These are phyloP conservation scores for Lates japonicus DNA, from an alignment of 2,797 vertebrate genomes.

Conservation along the genomic window DNA sequence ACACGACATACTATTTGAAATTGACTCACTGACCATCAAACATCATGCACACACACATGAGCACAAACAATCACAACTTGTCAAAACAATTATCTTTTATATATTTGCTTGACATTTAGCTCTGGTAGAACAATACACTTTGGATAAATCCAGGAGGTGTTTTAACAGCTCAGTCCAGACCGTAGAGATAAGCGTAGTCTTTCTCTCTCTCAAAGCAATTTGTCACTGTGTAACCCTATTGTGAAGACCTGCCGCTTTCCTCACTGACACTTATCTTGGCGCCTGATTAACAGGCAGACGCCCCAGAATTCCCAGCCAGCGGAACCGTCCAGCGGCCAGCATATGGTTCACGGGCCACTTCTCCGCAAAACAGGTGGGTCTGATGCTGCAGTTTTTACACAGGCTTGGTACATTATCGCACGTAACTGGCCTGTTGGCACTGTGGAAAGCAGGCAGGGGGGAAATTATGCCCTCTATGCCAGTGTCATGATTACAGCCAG, in stretches of 20 bases:
- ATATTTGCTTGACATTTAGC: constrained; percentile 30
- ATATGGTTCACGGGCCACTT: too few species aligned
- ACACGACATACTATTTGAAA: constrained; percentile 43
- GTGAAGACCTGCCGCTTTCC: too few species aligned
- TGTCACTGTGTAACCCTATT: background rate
- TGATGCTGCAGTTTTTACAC: constrained; percentile 51
- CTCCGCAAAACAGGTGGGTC: constrained; percentile 92
- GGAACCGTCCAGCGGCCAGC: constrained; percentile 81
- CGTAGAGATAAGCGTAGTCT: constrained; percentile 7
- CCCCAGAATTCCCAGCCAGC: constrained; percentile 84
- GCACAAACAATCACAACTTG: constrained; percentile 16
- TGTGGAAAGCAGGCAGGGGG: constrained; percentile 13
- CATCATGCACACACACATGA: background rate
- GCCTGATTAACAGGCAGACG: constrained; percentile 85
- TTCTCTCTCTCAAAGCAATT: constrained; percentile 18
- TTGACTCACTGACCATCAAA: constrained; percentile 11
- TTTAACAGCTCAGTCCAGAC: background rate
- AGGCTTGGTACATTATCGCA: constrained; percentile 23
- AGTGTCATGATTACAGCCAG: constrained; percentile 72
- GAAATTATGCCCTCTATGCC: constrained; percentile 49
- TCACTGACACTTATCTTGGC: constrained; percentile 56
- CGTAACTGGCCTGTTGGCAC: constrained; percentile 34
- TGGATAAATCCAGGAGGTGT: background rate
- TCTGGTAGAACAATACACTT: background rate
- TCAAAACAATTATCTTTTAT: constrained; percentile 8